These are phyloP conservation scores for Petrolisthes cinctipes DNA, from an alignment of 2,888 invertebrate species.

Conservation along the genomic window DNA sequence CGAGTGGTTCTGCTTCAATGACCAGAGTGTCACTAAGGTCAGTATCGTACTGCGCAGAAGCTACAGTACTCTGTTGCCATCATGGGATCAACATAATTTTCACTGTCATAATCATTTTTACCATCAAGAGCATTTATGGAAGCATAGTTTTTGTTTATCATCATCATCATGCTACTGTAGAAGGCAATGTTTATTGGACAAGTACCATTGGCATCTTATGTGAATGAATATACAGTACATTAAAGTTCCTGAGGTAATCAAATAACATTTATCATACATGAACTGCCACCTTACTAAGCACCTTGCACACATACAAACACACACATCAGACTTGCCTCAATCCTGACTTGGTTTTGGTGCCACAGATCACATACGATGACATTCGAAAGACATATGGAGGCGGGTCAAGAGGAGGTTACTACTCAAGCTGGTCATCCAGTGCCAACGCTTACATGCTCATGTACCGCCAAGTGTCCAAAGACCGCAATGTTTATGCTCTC, in stretches of 20 bases:
- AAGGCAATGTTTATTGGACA: too few relatives aligned
- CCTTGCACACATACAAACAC: too few relatives aligned
- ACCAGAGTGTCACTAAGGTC: slow-evolving; percentile 83
- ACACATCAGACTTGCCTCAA: too few relatives aligned
- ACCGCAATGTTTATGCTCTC: slow-evolving; percentile 77
- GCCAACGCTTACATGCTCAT: slow-evolving; percentile 93
- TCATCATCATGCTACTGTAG: background rate
- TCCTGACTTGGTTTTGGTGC: background rate
- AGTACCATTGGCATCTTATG: too few relatives aligned
- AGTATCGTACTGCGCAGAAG: slow-evolving; percentile 65
- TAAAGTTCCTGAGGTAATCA: too few relatives aligned
- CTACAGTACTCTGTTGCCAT: background rate
- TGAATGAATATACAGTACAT: too few relatives aligned
- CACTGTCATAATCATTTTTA: background rate
- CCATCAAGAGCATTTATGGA: background rate
- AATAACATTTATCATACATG: too few relatives aligned
- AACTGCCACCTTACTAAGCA: too few relatives aligned
- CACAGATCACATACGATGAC: slow-evolving; percentile 82
- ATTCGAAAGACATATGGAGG: slow-evolving; percentile 87
- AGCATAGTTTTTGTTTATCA: background rate
- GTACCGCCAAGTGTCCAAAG: slow-evolving; percentile 82
- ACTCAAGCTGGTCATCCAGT: slow-evolving; percentile 83
- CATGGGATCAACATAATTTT: background rate
- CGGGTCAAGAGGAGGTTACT: slow-evolving; percentile 75
- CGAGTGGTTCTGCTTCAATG: slow-evolving; percentile 90